A percentile compares a stretch with the other conserved stretches of the same genome.
Evolutionary conservation across 2,113 vertebrate genomes (phyloP).

Genomic region (Colaptes auratus): DNA sequence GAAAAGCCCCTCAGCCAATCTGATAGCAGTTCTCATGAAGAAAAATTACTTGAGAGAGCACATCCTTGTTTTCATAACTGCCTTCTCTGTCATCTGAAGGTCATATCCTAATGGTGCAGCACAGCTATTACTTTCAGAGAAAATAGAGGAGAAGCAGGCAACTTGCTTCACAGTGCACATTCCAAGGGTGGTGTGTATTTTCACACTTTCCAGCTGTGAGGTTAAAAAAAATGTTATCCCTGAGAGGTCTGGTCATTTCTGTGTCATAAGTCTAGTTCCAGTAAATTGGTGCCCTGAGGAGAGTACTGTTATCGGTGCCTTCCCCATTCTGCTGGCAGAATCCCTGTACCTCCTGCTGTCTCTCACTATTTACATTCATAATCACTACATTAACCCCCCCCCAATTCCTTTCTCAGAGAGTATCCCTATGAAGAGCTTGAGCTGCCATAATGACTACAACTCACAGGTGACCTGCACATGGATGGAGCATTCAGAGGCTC

Average conservation of each 20-base stretch:
- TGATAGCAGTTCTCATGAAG: neutral
- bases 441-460: slow-evolving; percentile 77
- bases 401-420: slow-evolving; percentile 58
- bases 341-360: neutral
- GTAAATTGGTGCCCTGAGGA: neutral
- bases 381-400: neutral
- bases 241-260: neutral
- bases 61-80: neutral
- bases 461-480: slow-evolving; percentile 74
- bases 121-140: neutral
- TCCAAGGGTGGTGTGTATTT: neutral
- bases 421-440: slow-evolving; percentile 69
- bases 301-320: neutral
- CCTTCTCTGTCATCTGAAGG: neutral
- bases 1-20: neutral
- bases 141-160: neutral
- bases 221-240: neutral
- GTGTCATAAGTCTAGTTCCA: neutral
- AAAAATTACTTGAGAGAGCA: neutral
- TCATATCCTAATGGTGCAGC: neutral
- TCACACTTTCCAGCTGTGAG: neutral
- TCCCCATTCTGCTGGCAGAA: neutral
- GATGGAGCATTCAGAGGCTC: slow-evolving; percentile 40
- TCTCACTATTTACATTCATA: neutral
- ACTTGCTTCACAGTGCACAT: neutral